Evolutionary conservation across 2,113 vertebrate genomes (phyloP).

Genomic region (Talpa occidentalis): DNA sequence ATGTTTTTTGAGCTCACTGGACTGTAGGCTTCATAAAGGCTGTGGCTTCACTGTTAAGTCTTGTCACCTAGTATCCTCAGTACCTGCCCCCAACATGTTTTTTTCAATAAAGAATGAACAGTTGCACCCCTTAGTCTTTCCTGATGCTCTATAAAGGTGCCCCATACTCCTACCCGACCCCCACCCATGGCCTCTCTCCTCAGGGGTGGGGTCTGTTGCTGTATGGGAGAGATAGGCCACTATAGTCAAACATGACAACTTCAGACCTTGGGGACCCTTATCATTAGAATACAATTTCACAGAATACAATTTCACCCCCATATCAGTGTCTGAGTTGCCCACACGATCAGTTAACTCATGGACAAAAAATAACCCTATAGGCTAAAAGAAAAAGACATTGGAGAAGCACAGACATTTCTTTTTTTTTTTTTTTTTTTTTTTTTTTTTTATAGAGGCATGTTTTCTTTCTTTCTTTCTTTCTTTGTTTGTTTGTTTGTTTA

Average conservation of each 20-base stretch:
- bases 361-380: conserved; percentile 12
- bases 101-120: conserved; percentile 20
- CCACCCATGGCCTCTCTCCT: background rate
- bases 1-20: background rate
- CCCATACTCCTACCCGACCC: background rate
- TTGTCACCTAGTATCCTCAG: background rate
- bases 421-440: no score
- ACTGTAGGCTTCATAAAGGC: background rate
- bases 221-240: background rate
- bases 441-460: no score
- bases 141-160: background rate
- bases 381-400: background rate
- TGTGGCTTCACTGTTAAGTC: background rate
- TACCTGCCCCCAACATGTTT: background rate
- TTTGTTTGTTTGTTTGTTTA: no score
- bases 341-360: background rate
- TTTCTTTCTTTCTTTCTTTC: no score
- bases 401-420: background rate
- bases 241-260: background rate
- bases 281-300: background rate
- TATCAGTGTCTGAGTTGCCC: background rate
- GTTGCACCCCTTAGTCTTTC: background rate
- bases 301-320: background rate
- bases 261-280: background rate
- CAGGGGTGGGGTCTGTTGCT: background rate